Base-by-base conservation (phyloP, 2,888 invertebrate genomes). In the Scotopteryx bipunctaria region DNA sequence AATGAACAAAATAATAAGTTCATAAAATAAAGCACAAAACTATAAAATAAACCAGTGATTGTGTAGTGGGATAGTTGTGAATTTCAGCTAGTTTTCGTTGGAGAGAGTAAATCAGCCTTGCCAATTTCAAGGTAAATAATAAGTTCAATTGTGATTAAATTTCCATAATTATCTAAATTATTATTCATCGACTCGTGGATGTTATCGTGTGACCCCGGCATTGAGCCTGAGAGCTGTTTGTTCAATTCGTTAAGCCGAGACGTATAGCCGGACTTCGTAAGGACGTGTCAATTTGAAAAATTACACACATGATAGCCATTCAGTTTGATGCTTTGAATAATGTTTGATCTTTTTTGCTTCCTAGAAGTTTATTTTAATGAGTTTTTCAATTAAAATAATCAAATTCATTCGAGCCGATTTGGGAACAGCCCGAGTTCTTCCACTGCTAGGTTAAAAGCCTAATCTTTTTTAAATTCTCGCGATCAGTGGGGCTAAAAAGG, bases 141-240 rank as follows among this genome's bases (percentile, higher is more conserved):
- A 43, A 43, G 11, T 55, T 53, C 44, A 41, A n/a, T 41, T 45
- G 40, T 31, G 60, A 66, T 67, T 66, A 63, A 66, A 67, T 69
- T 71, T 68, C 62, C 64, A 36, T 43, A 31, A 27, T 29, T 42
- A 38, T 11, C n/a, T 11, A 31, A 23, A 37, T 6, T 6, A 16
- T 37, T 23, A 36, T 32, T 41, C 63, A 72, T 72, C 67, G 53
- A 54, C 63, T 60, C 31, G 31, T 32, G 11, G 32, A 21, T 45
- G 71, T 74, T 79, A 82, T 77, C 78, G 49, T 59, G 31, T 81
- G 80, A 81, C 81, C 79, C 80, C 76, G 79, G 63, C 73, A 69
- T 72, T 76, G 74, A 67, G 61, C 53, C 41, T 55, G 13, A 52
- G 59, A 47, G 40, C 57, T 76, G 72, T 81, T 81, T 79, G 73